phyloP scores from a whole-genome alignment of 2,113 vertebrate genomes.

The Lethenteron reissneri region DNA sequence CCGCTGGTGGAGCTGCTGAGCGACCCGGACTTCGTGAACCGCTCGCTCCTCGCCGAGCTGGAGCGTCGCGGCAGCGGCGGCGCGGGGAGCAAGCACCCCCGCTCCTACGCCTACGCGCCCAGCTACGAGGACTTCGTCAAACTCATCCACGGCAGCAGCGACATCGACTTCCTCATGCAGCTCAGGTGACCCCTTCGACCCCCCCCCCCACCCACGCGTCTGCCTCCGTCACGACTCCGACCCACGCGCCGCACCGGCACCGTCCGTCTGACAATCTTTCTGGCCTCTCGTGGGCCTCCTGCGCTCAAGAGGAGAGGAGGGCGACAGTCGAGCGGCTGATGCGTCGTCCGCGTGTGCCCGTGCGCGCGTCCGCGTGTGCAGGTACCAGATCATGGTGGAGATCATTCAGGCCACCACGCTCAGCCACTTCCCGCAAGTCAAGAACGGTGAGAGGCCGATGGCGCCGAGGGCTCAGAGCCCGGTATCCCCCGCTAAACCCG shows the following conservation, averaged over 20 bases:
- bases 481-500: no score
- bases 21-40: conserved; percentile 85
- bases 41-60: conserved; percentile 67
- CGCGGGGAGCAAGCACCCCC: conserved; percentile 73
- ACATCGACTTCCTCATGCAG: conserved; percentile 85
- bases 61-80: conserved; percentile 53
- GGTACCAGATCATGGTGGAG: conserved; percentile 97
- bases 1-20: conserved; percentile 76
- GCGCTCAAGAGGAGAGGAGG: background rate
- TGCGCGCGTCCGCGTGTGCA: conserved; percentile 13
- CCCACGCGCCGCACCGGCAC: no score
- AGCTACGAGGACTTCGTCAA: conserved; percentile 98
- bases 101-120: conserved; percentile 84
- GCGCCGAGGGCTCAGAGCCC: no score
- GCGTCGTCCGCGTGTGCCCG: background rate
- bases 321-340: background rate
- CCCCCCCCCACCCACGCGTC: background rate
- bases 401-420: conserved; percentile 93
- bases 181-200: conserved; percentile 38
- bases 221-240: no score
- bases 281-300: background rate
- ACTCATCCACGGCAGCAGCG: conserved; percentile 68
- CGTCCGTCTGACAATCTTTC: background rate
- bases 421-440: conserved; percentile 81
- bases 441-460: conserved; percentile 21